Percentiles rank a stretch among this genome's conserved stretches.
phyloP scores from a whole-genome alignment of 2,888 invertebrate genomes.

The Nemotelus pantherinus region DNA sequence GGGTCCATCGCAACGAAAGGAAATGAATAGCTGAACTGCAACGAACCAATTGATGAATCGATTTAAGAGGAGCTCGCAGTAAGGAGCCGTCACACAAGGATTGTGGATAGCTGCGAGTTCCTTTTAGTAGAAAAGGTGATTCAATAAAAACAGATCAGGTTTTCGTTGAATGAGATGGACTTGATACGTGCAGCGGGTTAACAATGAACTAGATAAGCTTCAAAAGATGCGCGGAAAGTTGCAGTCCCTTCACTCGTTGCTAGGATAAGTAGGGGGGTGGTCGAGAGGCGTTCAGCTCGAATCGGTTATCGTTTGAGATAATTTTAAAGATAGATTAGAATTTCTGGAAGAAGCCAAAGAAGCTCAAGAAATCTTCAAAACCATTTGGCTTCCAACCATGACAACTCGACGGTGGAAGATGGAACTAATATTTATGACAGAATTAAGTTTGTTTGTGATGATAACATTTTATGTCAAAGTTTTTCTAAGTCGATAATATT shows the following conservation, averaged over 20 bases:
- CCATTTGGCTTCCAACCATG: too few species aligned
- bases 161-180: constrained; percentile 45
- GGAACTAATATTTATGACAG: too few species aligned
- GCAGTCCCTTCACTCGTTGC: neutral
- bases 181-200: constrained; percentile 48
- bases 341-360: too few species aligned
- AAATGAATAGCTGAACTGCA: constrained; percentile 41
- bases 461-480: too few species aligned
- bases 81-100: neutral
- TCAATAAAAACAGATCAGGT: constrained; percentile 38
- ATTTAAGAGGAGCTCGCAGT: constrained; percentile 6
- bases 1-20: neutral
- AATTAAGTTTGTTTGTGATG: too few species aligned
- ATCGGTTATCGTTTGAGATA: too few species aligned
- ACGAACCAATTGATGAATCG: constrained; percentile 38
- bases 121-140: constrained; percentile 22
- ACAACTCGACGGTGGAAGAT: too few species aligned
- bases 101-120: neutral
- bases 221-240: neutral
- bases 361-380: too few species aligned
- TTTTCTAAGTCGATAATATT: too few species aligned
- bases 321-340: too few species aligned
- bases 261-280: neutral
- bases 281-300: neutral
- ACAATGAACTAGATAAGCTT: constrained; percentile 41